These are phyloP conservation scores for Stichodactyla mertensii DNA, from an alignment of 64 coral and sea anemone species.

Conservation along the genomic window DNA sequence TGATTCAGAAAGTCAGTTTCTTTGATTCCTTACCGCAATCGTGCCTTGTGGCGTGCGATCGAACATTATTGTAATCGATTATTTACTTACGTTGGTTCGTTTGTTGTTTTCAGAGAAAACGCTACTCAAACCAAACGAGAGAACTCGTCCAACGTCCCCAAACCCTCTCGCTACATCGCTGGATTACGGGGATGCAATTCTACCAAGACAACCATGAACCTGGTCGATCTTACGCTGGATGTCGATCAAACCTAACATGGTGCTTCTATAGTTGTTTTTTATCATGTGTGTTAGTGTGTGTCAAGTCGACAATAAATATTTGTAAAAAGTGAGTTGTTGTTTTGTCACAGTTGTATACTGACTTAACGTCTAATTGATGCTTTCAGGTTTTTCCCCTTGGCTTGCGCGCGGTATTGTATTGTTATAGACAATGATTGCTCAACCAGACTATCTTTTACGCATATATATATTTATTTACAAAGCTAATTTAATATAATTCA, in stretches of 20 bases:
- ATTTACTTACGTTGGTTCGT: neutral
- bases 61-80: too few species aligned
- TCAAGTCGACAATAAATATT: neutral
- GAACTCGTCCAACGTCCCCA: constrained; percentile 85
- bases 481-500: too few species aligned
- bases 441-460: too few species aligned
- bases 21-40: too few species aligned
- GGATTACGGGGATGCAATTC: constrained; percentile 97
- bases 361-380: neutral
- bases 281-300: neutral
- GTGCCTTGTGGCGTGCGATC: too few species aligned
- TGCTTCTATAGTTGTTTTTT: neutral
- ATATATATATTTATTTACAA: neutral
- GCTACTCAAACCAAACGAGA: constrained; percentile 93
- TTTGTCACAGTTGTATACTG: neutral
- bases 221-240: constrained; percentile 87
- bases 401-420: too few species aligned
- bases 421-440: too few species aligned
- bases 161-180: constrained; percentile 75
- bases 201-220: constrained; percentile 95
- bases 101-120: constrained; percentile 55
- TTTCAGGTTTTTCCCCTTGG: too few species aligned
- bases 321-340: neutral
- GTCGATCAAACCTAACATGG: constrained; percentile 79
- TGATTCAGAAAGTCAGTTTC: too few species aligned